phyloP scores from a whole-genome alignment of 2,113 vertebrate species.

The Mesocricetus auratus region DNA sequence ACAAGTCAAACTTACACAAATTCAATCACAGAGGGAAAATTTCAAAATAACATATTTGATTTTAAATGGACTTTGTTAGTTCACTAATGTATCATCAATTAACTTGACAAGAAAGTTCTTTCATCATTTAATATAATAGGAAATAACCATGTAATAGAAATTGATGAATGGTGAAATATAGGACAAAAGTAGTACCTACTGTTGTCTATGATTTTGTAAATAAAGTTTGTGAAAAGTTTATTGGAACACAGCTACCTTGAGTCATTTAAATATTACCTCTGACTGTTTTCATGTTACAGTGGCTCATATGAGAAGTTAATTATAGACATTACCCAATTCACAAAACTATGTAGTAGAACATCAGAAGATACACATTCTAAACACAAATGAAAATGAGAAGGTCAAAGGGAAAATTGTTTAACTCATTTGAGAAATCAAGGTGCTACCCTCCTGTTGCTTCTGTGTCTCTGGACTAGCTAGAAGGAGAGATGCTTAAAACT shows the following conservation, averaged over 20 bases:
- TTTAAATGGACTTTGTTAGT: background rate
- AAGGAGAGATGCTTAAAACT: background rate
- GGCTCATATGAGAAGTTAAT: background rate
- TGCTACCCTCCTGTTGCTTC: background rate
- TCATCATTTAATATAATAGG: background rate
- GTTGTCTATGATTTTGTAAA: background rate
- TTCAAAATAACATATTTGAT: background rate
- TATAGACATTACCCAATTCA: background rate
- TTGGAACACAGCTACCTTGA: background rate
- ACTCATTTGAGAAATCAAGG: background rate
- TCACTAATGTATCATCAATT: background rate
- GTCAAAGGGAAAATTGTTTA: background rate
- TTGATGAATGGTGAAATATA: background rate
- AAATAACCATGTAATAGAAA: background rate
- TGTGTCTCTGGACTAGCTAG: background rate
- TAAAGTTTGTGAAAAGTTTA: constrained; percentile 46
- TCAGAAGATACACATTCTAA: background rate
- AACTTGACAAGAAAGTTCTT: background rate
- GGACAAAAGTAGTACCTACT: background rate
- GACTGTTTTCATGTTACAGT: background rate
- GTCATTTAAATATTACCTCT: background rate
- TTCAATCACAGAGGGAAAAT: background rate
- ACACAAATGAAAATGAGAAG: background rate
- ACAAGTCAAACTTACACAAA: background rate
- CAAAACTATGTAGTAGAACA: background rate